Base-by-base conservation (phyloP, 35 echinoderm and acorn worm genomes). In the Hemicentrotus pulcherrimus region DNA sequence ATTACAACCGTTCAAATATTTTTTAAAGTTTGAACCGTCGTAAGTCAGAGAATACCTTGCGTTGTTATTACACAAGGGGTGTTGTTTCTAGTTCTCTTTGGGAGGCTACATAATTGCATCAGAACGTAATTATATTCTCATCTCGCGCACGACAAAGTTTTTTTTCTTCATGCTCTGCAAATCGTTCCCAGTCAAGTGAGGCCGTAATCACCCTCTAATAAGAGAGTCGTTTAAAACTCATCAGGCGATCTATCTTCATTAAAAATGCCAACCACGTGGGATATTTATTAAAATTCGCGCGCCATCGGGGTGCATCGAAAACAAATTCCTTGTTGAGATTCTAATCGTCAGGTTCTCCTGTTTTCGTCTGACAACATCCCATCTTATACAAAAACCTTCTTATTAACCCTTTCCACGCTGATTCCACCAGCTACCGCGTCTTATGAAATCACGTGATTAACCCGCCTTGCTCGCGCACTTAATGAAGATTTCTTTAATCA, bases 101-200 rank as follows among this genome's bases (percentile, higher is more conserved):
- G 65, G 65, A 78, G 65, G 65, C 32, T 7, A 45, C 88, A 47
- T 90, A 90, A 90, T 90, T 90, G 33, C 88, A 90, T 90, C 88
- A 90, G 88, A 90, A 90, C 88, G 88, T 90, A 90, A 90, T 90
- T 90, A 90, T 90, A 90, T 41, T 47, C 88, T 90, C 88, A 90
- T 45, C 88, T 90, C 88, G 88, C 88, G 88, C 88, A 47, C 88
- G 88, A 90, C 88, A 90, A 90, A 90, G 32, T 90, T 90, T 90
- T 47, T 90, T 78, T 78, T 78, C 65, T n/a, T n/a, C 65, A 78
- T 78, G 65, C 65, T 78, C 65, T 78, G 32, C 46, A 90, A 90
- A 90, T 90, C 88, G 88, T 90, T 90, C 88, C n/a, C 31, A 90
- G 88, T 90, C 88, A 45, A 90, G 88, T 90, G 88, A 90, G 88